Conservation (phyloP, 2,113 vertebrate genomes). For the Rhegmatorhina hoffmannsi region DNA sequence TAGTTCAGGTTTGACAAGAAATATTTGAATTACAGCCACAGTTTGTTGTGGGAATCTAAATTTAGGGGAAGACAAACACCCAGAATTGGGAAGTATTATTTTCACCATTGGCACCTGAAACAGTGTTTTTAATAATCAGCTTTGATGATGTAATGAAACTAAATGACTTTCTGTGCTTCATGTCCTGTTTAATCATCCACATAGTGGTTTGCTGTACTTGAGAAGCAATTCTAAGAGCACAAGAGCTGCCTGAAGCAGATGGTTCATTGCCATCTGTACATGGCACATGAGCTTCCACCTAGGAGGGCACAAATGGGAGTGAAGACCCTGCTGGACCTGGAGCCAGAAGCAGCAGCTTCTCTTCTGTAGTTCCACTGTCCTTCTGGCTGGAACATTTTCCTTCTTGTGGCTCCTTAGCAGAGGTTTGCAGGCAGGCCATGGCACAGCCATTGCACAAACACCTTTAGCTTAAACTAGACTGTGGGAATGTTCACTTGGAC, state of each 20-base stretch:
- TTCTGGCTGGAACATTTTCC: not conserved
- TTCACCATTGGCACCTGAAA: not conserved
- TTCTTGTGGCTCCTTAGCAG: not conserved
- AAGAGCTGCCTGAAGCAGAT: not conserved
- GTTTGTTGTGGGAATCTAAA: not conserved
- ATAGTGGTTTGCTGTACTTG: not conserved
- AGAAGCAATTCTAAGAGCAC: not conserved
- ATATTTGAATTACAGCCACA: not conserved
- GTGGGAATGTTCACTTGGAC: fast-evolving
- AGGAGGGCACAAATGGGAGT: not conserved
- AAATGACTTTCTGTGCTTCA: not conserved
- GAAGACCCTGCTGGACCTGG: not conserved
- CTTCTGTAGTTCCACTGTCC: not conserved
- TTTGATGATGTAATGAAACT: not conserved
- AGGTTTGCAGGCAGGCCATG: not conserved
- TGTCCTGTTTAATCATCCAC: not conserved
- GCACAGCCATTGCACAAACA: no score
- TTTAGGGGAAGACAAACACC: not conserved
- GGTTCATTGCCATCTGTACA: not conserved
- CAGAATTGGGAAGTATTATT: not conserved
- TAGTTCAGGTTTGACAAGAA: not conserved
- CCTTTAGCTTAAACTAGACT: not conserved
- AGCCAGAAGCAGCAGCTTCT: not conserved
- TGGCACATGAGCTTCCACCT: not conserved
- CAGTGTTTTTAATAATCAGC: not conserved